These are phyloP conservation scores for Campoletis raptor DNA, from an alignment of 2,888 invertebrate genomes.

Conservation along the genomic window DNA sequence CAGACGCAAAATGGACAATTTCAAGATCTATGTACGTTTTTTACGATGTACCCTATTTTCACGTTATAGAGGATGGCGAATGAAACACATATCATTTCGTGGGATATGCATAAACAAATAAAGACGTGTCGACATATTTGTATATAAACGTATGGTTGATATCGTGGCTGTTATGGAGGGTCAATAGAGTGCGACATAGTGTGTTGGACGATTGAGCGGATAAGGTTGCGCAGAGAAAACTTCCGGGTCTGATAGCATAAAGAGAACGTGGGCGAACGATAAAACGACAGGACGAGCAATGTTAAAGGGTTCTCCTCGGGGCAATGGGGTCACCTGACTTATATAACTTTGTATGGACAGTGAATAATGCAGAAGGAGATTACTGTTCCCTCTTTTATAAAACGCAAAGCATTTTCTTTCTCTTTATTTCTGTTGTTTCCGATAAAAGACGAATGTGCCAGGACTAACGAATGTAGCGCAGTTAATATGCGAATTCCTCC, in stretches of 20 bases:
- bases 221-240: conserved; percentile 39
- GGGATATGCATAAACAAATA: conserved; percentile 5
- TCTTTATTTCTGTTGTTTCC: conserved; percentile 19
- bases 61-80: conserved; percentile 23
- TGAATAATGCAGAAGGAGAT: conserved; percentile 76
- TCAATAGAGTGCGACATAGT: conserved; percentile 51
- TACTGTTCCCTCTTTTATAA: conserved; percentile 67
- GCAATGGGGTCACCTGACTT: conserved; percentile 67
- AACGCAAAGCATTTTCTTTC: conserved; percentile 37
- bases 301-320: conserved; percentile 66
- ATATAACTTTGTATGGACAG: conserved; percentile 66
- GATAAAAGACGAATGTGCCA: conserved; percentile 48
- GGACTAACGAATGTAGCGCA: neutral
- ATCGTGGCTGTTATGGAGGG: conserved; percentile 45
- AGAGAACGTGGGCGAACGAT: conserved; percentile 66
- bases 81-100: neutral
- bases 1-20: conserved; percentile 4
- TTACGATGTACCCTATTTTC: conserved; percentile 45
- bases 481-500: neutral
- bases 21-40: conserved; percentile 18
- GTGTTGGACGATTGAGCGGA: conserved; percentile 37
- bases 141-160: conserved; percentile 5
- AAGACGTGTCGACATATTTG: neutral
- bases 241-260: conserved; percentile 50
- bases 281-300: conserved; percentile 65